Evolutionary conservation across 2,888 invertebrate species (phyloP), one percentile per base, ranked within the genome.

Genomic region (Agrotis clavis): DNA sequence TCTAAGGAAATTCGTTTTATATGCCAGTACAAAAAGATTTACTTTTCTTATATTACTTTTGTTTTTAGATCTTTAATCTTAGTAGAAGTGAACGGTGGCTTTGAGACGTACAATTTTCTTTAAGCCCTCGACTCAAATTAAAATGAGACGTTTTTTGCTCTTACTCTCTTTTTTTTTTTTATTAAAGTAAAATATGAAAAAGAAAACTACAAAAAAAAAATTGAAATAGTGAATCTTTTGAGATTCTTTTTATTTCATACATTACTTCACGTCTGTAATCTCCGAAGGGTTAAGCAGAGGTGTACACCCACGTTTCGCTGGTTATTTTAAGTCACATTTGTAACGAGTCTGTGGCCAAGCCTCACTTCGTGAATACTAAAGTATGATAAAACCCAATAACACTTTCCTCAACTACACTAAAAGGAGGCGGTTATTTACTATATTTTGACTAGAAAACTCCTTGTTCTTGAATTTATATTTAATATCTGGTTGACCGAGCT

Each of bases 71-170:
- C 35, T 57, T 57, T 57, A 35, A 77, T 68, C 68, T 50, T 48
- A n/a, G 16, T 7, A 25, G 48, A 60, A 77, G 30, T 45, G 9
- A 16, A 60, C 69, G 21, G n/a, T 13, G 45, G n/a, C 30, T 59
- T 47, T 67, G 41, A 41, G 68, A n/a, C 16, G 51, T 48, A 71
- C 9, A 48, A 21, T 59, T 78, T 41, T n/a, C 41, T 71, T 78
- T 71, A 57, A 62, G 11, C 25, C 30, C 53, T 13, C 19, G 19
- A 47, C 50, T 77, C 19, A 48, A 70, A 62, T 70, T 70, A 74
- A 77, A 70, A 67, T 48, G 6, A 16, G 1, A 59, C 59, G 21
- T 30, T 70, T 47, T 19, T 76, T 54, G 54, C 30, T 65, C 6
- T 51, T 21, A 66, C 4, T n/a, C 41, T 71, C 4, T n/a, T 50